Conservation (phyloP, 2,797 vertebrate genomes). For the Todus mexicanus region DNA sequence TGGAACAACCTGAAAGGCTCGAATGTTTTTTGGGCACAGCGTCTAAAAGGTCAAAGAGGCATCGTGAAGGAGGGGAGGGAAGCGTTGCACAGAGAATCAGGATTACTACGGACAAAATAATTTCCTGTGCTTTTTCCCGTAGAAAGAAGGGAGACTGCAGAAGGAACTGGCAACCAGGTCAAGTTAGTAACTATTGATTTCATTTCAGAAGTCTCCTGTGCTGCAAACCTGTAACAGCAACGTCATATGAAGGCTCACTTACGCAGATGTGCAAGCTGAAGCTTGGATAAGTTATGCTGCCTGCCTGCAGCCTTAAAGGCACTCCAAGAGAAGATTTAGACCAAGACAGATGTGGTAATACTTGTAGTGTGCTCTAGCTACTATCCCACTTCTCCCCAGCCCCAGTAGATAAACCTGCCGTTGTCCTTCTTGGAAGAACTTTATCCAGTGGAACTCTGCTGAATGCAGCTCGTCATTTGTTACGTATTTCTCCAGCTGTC, state of each 20-base stretch:
- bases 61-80: neutral
- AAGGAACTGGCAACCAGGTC: neutral
- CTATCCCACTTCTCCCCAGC: neutral
- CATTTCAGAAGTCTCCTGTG: neutral
- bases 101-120: rapidly evolving
- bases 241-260: neutral
- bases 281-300: neutral
- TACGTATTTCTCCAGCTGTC: neutral
- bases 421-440: neutral
- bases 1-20: neutral
- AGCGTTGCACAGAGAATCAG: neutral
- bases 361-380: neutral
- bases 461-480: neutral
- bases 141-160: neutral
- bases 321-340: neutral
- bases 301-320: neutral
- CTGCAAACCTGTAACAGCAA: neutral
- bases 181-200: neutral
- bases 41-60: neutral
- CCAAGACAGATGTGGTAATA: neutral
- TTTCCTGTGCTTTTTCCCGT: neutral
- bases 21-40: neutral
- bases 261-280: neutral
- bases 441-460: neutral
- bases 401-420: neutral